Evolutionary conservation across 2,113 vertebrate genomes (phyloP).

Genomic region (Alouatta palliata): DNA sequence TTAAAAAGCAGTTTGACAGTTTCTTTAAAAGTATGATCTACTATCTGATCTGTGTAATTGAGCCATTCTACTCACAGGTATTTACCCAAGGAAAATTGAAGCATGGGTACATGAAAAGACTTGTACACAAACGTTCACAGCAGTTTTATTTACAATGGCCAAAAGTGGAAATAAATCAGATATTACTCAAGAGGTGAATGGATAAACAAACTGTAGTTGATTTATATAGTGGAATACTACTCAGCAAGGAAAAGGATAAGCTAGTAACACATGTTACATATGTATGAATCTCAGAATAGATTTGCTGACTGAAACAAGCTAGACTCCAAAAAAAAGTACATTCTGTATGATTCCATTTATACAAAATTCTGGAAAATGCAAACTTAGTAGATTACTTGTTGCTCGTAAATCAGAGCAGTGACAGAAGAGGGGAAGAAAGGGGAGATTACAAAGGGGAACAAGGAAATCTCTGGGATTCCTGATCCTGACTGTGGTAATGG

Average conservation of each 20-base stretch:
- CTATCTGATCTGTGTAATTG: not conserved
- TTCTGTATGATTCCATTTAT: not conserved
- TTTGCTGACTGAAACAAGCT: not conserved
- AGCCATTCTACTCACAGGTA: not conserved
- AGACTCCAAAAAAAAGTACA: not conserved
- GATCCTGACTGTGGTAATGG: not conserved
- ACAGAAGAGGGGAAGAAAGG: not conserved
- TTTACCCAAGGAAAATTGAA: not conserved
- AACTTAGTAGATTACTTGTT: not conserved
- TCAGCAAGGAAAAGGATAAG: not conserved
- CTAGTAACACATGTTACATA: not conserved
- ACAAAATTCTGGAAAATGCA: not conserved
- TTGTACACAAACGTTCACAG: not conserved
- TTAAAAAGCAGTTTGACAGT: not conserved
- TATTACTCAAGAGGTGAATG: not conserved
- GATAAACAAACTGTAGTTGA: not conserved
- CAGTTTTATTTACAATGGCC: not conserved
- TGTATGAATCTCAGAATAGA: not conserved
- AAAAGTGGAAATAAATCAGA: conserved; percentile 7
- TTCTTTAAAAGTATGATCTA: conserved; percentile 4
- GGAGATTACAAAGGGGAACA: not conserved
- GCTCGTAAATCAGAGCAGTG: not conserved
- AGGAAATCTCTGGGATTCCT: not conserved
- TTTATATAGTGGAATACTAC: not conserved
- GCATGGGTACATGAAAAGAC: not conserved